phyloP scores from a whole-genome alignment of 2,888 invertebrate species.

The Steinernema carpocapsae region DNA sequence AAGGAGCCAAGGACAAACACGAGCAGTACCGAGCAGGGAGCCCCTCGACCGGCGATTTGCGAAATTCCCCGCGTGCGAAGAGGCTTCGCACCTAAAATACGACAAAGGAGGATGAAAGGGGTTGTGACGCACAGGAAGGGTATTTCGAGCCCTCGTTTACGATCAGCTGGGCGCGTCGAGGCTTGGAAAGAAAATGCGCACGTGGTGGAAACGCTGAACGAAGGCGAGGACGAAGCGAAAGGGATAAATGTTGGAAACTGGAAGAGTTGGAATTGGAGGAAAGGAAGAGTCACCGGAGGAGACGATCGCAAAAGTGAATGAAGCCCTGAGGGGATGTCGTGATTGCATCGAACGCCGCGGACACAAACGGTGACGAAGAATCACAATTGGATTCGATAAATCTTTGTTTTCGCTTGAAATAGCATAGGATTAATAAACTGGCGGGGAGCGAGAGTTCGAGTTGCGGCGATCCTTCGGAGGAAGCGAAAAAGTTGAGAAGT shows the following conservation, averaged over 20 bases:
- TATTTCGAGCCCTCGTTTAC: not conserved
- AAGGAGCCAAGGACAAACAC: not conserved
- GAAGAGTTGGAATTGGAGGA: not conserved
- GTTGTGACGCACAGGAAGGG: not conserved
- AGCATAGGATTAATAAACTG: not conserved
- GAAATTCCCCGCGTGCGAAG: not conserved
- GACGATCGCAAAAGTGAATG: conserved; percentile 22
- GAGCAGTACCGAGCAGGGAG: not conserved
- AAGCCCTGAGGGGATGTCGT: not conserved
- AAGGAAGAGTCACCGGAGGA: not conserved
- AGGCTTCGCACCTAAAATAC: too few relatives aligned
- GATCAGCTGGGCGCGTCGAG: not conserved
- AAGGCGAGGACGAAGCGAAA: not conserved
- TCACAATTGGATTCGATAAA: not conserved
- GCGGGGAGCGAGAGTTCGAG: not conserved
- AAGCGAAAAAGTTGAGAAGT: not conserved
- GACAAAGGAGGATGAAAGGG: not conserved
- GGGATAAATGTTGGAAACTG: not conserved
- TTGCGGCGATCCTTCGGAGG: not conserved
- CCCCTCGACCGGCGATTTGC: not conserved
- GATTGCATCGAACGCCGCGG: not conserved
- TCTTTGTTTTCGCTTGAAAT: not conserved
- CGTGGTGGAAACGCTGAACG: not conserved
- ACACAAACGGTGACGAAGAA: not conserved
- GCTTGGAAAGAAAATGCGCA: too few relatives aligned